Percentiles rank a stretch among this genome's conserved stretches.
Conservation (phyloP, 2,797 vertebrate species). For the Microchirus variegatus region DNA sequence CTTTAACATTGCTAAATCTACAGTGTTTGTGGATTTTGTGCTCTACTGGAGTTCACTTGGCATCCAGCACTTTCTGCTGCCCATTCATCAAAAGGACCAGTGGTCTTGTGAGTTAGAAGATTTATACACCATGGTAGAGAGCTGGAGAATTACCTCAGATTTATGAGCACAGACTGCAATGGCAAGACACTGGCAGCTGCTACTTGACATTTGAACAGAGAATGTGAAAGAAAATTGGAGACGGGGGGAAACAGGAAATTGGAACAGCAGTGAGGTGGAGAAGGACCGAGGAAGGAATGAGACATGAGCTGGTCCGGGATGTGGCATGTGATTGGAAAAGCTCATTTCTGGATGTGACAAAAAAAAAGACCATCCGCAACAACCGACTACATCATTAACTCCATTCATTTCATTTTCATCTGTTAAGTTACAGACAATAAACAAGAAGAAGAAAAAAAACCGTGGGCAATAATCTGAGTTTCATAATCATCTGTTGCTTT, state of each 20-base stretch:
- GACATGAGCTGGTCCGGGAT: constrained; percentile 34
- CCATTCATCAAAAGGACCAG: constrained; percentile 79
- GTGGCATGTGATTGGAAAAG: constrained; percentile 6
- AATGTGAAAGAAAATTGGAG: constrained; percentile 69
- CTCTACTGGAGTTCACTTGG: constrained; percentile 53
- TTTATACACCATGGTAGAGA: constrained; percentile 78
- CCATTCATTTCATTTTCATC: not conserved
- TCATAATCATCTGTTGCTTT: not conserved
- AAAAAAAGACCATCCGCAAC: not conserved
- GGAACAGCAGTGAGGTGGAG: constrained; percentile 66
- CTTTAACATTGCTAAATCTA: constrained; percentile 20
- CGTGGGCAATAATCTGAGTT: not conserved
- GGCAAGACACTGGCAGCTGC: constrained; percentile 76
- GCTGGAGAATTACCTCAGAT: constrained; percentile 83
- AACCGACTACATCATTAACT: constrained; percentile 1
- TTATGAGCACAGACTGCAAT: constrained; percentile 74
- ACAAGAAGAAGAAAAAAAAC: too few species aligned
- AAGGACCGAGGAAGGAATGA: constrained; percentile 50
- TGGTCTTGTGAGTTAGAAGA: constrained; percentile 75
- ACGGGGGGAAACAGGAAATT: constrained; percentile 70
- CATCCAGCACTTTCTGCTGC: constrained; percentile 61
- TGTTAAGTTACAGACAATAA: not conserved
- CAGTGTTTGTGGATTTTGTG: constrained; percentile 26
- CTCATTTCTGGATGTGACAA: constrained; percentile 24
- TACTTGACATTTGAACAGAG: constrained; percentile 81